Conservation (phyloP, 2,888 invertebrate species). For the Tetropium fuscum region DNA sequence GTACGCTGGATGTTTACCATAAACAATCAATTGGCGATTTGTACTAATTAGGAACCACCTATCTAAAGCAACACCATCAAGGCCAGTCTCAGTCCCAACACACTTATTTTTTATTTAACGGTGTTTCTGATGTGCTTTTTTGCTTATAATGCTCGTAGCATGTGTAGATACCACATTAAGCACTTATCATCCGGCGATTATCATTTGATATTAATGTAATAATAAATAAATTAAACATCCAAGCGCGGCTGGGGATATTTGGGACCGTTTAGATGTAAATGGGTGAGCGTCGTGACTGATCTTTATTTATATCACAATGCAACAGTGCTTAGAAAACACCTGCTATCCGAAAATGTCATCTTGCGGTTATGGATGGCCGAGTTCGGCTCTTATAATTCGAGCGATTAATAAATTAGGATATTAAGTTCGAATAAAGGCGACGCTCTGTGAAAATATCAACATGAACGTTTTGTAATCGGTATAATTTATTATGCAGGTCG, state of each 20-base stretch:
- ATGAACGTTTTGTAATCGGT: no score
- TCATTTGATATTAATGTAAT: constrained; percentile 9
- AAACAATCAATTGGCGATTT: background rate
- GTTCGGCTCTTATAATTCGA: background rate
- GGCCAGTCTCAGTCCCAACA: background rate
- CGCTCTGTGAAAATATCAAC: no score
- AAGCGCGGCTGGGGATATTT: constrained; percentile 1
- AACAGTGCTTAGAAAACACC: constrained; percentile 8
- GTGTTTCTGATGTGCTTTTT: background rate
- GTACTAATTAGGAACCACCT: background rate
- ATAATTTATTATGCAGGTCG: no score
- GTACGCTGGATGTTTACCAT: no score
- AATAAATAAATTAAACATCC: constrained; percentile 10
- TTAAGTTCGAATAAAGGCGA: background rate
- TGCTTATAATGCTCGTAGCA: background rate
- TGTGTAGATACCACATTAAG: constrained; percentile 13
- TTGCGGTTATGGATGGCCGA: constrained; percentile 13
- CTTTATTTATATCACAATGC: constrained; percentile 28
- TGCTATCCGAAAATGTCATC: constrained; percentile 11
- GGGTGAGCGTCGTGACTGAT: constrained; percentile 23
- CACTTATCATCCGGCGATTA: constrained; percentile 9
- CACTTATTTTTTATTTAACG: background rate
- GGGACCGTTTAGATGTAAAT: constrained; percentile 19
- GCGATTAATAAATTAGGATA: constrained; percentile 6
- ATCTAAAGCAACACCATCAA: background rate